Base-by-base conservation (phyloP, 1,140 invertebrate species). In the Cyclargus thomasi region DNA sequence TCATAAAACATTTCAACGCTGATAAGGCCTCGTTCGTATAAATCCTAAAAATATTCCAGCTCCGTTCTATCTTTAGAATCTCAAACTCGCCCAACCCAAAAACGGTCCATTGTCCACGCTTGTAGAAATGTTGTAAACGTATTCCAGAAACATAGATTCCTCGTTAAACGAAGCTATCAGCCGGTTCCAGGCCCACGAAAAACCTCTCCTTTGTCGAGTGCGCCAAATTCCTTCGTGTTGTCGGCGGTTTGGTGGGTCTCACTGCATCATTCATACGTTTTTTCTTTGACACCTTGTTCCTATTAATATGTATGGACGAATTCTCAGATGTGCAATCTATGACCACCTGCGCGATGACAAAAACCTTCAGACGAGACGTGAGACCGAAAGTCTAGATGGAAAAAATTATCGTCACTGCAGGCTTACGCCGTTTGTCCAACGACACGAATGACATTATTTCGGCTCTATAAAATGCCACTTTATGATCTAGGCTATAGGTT, bases 221-320 rank as follows among this genome's bases (percentile, higher is more conserved):
- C 80, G 82, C 77, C 79, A 83, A 83, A 89, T 89, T 85, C 86
- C 72, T 81, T 82, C 71, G 80, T 81, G 79, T 80, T 86, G 85
- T 89, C 79, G 76, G 80, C 79, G 70, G 73, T 69, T 62, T 68
- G 81, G 85, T 70, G 81, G 82, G 83, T 85, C 83, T 81, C 86
- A 81, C 85, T 90, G 84, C 80, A 90, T 90, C 80, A 87, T 90
- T 88, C 87, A 90, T 86, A 76, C 64, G 77, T 80, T 90, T 88
- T 90, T 89, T 90, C 72, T 73, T 63, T 71, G 74, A 85, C 86
- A 88, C 82, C 85, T 86, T 83, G 76, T 80, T 67, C 68, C 74
- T 85, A 83, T 88, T 81, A 85, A 85, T 89, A 85, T 88, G 80
- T 85, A 86, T 83, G 78, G 63, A 62, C 64, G 64, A 55, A 47